Base-by-base conservation (phyloP, 2,888 invertebrate genomes). In the Polylopha cassiicola region DNA sequence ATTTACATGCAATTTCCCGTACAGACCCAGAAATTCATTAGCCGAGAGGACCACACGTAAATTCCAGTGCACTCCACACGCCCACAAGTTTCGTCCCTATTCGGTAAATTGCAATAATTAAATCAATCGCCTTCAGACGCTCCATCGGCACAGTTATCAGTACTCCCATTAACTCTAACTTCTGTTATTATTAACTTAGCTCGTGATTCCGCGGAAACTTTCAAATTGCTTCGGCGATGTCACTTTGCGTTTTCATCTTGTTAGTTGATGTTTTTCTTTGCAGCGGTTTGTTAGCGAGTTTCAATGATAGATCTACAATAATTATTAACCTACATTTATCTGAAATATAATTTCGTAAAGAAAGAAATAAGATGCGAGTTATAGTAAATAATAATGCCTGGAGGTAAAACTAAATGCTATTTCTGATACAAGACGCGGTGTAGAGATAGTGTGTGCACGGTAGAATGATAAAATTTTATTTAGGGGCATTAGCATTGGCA, bases 391-490 rank as follows among this genome's bases (percentile, higher is more conserved):
- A 26, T 30, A 44, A 47, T 43, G 44, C 45, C 50, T 36, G 22
- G 48, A 38, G 43, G 51, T 49, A 43, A 41, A 44, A 48, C 50
- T 46, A 50, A 55, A 54, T 55, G 54, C 55, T 59, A 61, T 57
- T 64, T 54, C 56, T 55, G 48, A n/a, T 50, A 42, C 49, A 41
- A 53, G 58, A 58, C 58, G 53, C 55, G 50, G 57, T 47, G 45
- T 49, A 39, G 49, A 53, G 72, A 74, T 72, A 73, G 51, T 53
- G 53, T 48, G 55, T 53, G 48, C 60, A 56, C 51, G 39, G 11
- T 10, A 54, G 52, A 57, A 55, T 66, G 74, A 73, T 77, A 75
- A 75, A 69, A 73, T 71, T 73, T 74, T 73, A 74, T 75, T 71
- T 66, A 70, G 60, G 54, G 50, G 58, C 73, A 76, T 77, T 76